Evolutionary conservation across 2,888 invertebrate species (phyloP).

Genomic region (Miltochrista miniata): DNA sequence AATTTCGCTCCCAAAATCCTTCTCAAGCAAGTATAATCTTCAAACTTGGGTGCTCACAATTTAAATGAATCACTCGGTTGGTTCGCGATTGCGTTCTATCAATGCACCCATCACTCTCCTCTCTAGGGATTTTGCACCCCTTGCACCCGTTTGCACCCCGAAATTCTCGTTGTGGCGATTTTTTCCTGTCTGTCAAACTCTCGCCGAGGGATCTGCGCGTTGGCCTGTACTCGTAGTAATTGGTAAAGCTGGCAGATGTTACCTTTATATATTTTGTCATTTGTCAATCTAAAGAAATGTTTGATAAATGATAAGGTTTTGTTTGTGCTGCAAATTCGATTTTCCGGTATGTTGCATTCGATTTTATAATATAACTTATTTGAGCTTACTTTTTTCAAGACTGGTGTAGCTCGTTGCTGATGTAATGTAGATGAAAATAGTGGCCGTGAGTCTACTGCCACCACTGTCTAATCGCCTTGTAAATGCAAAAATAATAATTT

Average conservation of each 20-base stretch:
- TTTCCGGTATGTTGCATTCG: not conserved
- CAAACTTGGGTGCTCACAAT: slow-evolving; percentile 30
- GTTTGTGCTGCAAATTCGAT: slow-evolving; percentile 3
- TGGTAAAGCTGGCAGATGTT: slow-evolving; percentile 45
- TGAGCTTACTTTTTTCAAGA: too few relatives aligned
- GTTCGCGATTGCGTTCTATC: slow-evolving; percentile 30
- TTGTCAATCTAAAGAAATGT: slow-evolving; percentile 16
- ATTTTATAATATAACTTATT: not conserved
- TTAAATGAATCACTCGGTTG: slow-evolving; percentile 39
- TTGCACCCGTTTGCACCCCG: slow-evolving; percentile 25
- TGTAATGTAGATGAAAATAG: too few relatives aligned
- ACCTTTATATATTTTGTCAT: slow-evolving; percentile 24
- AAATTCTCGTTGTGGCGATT: slow-evolving; percentile 38
- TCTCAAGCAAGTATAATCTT: slow-evolving; percentile 28
- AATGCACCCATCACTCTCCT: slow-evolving; percentile 29
- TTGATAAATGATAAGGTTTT: slow-evolving; percentile 7
- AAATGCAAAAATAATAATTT: too few relatives aligned
- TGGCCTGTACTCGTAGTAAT: slow-evolving; percentile 34
- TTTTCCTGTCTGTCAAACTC: slow-evolving; percentile 41
- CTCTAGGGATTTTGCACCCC: slow-evolving; percentile 14
- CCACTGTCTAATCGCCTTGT: too few relatives aligned
- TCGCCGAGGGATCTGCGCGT: slow-evolving; percentile 36
- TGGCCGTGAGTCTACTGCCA: too few relatives aligned
- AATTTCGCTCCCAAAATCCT: slow-evolving; percentile 6
- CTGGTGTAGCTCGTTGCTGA: too few relatives aligned